Percentiles rank a stretch among this genome's conserved stretches.
These are phyloP conservation scores for Polyodon spathula DNA, from an alignment of 2,113 vertebrate species.

Conservation along the genomic window DNA sequence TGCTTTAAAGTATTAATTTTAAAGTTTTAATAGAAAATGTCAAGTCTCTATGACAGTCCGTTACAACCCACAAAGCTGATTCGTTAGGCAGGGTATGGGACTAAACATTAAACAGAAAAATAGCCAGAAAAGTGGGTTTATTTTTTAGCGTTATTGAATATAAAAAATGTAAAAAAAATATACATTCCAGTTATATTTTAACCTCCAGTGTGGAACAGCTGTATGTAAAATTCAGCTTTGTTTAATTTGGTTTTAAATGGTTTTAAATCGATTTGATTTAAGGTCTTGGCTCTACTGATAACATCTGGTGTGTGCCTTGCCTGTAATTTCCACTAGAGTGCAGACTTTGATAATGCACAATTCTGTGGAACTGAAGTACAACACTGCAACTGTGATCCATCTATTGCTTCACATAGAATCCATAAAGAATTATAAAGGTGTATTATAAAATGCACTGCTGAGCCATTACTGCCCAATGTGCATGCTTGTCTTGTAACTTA, in stretches of 20 bases:
- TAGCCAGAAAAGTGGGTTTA: background rate
- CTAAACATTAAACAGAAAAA: constrained; percentile 8
- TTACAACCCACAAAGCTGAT: constrained; percentile 3
- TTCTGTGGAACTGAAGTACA: too few species aligned
- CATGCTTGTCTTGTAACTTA: background rate
- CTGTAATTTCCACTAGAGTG: constrained; percentile 1
- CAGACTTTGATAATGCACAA: background rate
- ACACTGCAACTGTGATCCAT: too few species aligned
- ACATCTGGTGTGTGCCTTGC: background rate
- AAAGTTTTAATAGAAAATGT: constrained; percentile 9
- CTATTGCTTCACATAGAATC: too few species aligned
- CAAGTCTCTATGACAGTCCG: constrained; percentile 4
- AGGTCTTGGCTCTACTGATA: background rate
- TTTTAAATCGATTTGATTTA: background rate
- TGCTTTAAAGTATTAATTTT: constrained; percentile 18
- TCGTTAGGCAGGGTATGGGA: constrained; percentile 3
- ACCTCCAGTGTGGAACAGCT: too few species aligned
- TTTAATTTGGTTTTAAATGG: too few species aligned
- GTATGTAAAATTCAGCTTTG: too few species aligned
- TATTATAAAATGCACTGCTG: too few species aligned
- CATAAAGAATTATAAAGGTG: too few species aligned
- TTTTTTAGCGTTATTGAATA: constrained; percentile 8
- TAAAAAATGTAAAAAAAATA: too few species aligned
- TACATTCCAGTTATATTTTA: too few species aligned
- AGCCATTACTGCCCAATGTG: too few species aligned